Conservation (phyloP, 1,140 invertebrate genomes). For the Trypoxylus dichotomus region DNA sequence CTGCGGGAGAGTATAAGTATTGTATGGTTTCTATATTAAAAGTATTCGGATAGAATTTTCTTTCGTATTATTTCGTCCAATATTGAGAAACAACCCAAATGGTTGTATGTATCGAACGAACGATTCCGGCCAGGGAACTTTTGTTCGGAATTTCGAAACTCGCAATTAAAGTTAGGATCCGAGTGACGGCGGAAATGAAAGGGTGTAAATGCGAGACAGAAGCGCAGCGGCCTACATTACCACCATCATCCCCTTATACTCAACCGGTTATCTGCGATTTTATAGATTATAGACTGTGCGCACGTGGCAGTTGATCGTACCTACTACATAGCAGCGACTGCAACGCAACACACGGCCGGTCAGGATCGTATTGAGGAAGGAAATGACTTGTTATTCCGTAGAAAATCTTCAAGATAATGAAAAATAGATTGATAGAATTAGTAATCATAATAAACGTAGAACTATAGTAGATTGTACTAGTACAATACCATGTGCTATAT, state of each 20-base stretch:
- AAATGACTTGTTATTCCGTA: no score
- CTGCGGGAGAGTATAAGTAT: neutral
- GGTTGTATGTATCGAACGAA: neutral
- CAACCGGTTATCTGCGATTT: conserved; percentile 45
- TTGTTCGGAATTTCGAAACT: conserved; percentile 34
- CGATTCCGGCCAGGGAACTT: neutral
- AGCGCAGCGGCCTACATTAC: conserved; percentile 40
- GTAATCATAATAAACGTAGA: no score
- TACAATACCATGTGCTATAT: no score
- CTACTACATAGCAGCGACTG: conserved; percentile 16
- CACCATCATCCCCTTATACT: conserved; percentile 28
- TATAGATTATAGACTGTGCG: conserved; percentile 42
- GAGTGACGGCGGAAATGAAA: conserved; percentile 43
- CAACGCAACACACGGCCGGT: neutral
- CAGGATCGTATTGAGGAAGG: neutral
- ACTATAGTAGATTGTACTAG: no score
- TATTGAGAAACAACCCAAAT: neutral
- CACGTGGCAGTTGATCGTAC: conserved; percentile 39
- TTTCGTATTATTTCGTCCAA: neutral
- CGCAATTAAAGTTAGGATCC: conserved; percentile 44
- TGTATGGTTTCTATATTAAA: neutral
- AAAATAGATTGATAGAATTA: no score
- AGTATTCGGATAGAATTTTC: neutral
- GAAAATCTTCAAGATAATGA: no score
- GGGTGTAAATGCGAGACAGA: conserved; percentile 42